Evolutionary conservation across 2,797 vertebrate genomes (phyloP).

Genomic region (Sebastes kiyomatsui): DNA sequence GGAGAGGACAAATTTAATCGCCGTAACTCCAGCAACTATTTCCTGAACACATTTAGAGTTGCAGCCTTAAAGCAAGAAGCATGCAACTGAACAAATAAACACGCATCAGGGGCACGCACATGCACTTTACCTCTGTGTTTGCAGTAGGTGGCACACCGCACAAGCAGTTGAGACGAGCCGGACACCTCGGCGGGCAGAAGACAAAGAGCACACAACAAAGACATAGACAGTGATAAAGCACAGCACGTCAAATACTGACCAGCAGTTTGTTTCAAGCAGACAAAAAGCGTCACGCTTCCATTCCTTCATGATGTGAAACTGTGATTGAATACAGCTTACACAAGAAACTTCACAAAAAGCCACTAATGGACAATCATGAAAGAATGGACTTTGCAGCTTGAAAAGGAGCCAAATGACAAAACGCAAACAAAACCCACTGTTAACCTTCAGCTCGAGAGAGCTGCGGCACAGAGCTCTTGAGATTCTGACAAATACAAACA

Average conservation of each 20-base stretch:
- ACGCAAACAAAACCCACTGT: conserved; percentile 28
- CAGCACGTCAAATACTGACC: conserved; percentile 72
- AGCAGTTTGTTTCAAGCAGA: conserved; percentile 67
- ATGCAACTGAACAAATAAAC: conserved; percentile 49
- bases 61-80: conserved; percentile 47
- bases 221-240: conserved; percentile 68
- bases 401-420: conserved; percentile 49
- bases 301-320: conserved; percentile 45
- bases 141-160: conserved; percentile 79
- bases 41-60: conserved; percentile 32
- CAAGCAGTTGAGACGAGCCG: conserved; percentile 80
- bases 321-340: not conserved
- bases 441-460: conserved; percentile 28
- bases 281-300: conserved; percentile 53
- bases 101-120: conserved; percentile 53
- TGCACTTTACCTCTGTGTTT: conserved; percentile 73
- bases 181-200: conserved; percentile 77
- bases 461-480: conserved; percentile 6
- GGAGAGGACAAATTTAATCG: not conserved
- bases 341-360: not conserved
- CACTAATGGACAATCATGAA: conserved; percentile 25
- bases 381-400: conserved; percentile 57
- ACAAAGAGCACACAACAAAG: conserved; percentile 60
- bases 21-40: not conserved
- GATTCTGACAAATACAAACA: conserved; percentile 35